Base-by-base conservation (phyloP, 37 sponge, comb jelly and placozoan genomes). In the Eunapius fragilis region DNA sequence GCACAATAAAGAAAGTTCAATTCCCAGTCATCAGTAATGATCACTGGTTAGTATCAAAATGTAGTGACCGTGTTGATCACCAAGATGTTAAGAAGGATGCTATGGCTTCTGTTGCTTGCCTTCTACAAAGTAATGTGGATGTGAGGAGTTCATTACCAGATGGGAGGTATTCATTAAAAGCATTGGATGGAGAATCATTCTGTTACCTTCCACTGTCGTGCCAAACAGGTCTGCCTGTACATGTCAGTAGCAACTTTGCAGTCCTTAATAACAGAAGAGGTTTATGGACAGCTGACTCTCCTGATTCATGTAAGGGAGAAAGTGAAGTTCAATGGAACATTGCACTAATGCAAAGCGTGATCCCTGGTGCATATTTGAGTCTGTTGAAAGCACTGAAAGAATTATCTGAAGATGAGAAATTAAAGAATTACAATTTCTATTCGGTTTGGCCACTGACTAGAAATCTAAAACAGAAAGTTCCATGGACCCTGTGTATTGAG, bases 191-290 rank as follows among this genome's bases (percentile, higher is more conserved):
- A 24, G 87, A 82, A 67, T 22, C 72, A 19, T 89, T 89, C 33
- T 93, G 90, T 47, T 90, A 79, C 50, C 76, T 87, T 10, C 91
- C 89, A 45, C 50, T 90, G 4, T 70, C 84, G 7, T 41, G 67
- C 14, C 32, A 71, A 30, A 87, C 94, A 35, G 94, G 94, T 34
- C 83, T 93, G 14, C 94, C 94, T 11, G 91, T 93, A 7, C 94
- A 93, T 74, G 80, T 93, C 28, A 90, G 83, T 75, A 71, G 83
- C 35, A 87, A 86, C 70, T 90, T 93, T 93, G 87, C 94, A 30
- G 94, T 93, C 22, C 67, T 72, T 10, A 85, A 69, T 26, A 87
- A 93, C 71, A 78, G 94, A 11, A 76, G 94, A 77, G 93, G 91
- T 58, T 82, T 93, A n/a, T 93, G 90, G 90, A 84, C 84, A 25